These are phyloP conservation scores for Anoplolepis gracilipes DNA, from an alignment of 1,140 invertebrate genomes.

Conservation along the genomic window DNA sequence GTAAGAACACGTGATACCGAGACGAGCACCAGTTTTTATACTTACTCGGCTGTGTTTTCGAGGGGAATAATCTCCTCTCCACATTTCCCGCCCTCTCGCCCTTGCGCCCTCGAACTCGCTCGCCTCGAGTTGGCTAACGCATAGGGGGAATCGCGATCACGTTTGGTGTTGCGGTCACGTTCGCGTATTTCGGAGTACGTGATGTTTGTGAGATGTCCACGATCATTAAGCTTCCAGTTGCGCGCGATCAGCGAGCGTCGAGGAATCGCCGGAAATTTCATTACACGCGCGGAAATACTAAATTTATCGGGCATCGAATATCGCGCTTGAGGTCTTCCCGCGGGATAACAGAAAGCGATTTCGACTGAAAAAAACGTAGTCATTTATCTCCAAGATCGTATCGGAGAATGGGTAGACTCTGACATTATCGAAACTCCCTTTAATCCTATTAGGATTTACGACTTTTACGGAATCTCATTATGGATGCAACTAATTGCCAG, in stretches of 20 bases:
- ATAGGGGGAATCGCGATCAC: constrained; percentile 57
- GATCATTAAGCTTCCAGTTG: constrained; percentile 75
- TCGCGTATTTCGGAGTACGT: constrained; percentile 77
- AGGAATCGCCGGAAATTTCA: constrained; percentile 43
- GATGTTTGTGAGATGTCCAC: constrained; percentile 76
- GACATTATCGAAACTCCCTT: constrained; percentile 51
- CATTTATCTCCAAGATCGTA: constrained; percentile 56
- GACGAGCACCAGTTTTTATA: constrained; percentile 17
- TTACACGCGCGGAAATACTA: constrained; percentile 56
- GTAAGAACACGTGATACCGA: neutral
- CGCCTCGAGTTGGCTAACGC: constrained; percentile 37
- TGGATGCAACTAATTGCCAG: constrained; percentile 73
- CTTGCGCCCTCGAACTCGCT: constrained; percentile 47
- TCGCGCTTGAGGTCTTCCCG: constrained; percentile 9
- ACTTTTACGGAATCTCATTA: constrained; percentile 74
- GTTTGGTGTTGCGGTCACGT: constrained; percentile 78
- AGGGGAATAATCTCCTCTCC: constrained; percentile 16
- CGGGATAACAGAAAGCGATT: constrained; percentile 41
- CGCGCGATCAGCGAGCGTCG: constrained; percentile 55
- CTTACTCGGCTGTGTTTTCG: neutral
- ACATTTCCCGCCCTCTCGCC: constrained; percentile 9
- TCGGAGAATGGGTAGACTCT: constrained; percentile 58
- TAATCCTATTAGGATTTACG: constrained; percentile 74
- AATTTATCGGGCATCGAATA: constrained; percentile 56
- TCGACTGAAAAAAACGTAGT: constrained; percentile 18